A percentile compares a stretch with the other conserved stretches of the same genome.
These are phyloP conservation scores for Drosophila pruinosa DNA, from an alignment of 1,140 invertebrate species.

Conservation along the genomic window DNA sequence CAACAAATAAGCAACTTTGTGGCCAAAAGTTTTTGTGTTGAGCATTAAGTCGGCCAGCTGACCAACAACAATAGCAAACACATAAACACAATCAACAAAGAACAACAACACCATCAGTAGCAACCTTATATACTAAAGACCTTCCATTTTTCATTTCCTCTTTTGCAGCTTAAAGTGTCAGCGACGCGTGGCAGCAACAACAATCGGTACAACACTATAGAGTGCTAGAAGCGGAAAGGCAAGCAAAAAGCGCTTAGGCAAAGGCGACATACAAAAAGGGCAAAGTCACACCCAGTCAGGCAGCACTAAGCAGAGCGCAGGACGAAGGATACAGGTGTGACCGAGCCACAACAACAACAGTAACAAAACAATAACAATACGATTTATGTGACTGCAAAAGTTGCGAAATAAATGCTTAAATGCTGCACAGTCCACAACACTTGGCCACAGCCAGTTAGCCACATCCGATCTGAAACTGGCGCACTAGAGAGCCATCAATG, in stretches of 20 bases:
- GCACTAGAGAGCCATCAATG: constrained; percentile 31
- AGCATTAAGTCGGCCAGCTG: constrained; percentile 8
- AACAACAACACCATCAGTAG: constrained; percentile 1
- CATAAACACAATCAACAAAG: too few species aligned
- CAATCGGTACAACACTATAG: constrained; percentile 27
- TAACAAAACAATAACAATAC: background rate
- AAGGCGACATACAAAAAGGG: background rate
- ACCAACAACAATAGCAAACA: constrained; percentile 6
- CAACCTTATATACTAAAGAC: constrained; percentile 46
- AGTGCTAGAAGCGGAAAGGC: constrained; percentile 7
- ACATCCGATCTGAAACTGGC: background rate
- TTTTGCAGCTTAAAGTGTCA: constrained; percentile 74
- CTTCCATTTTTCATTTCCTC: constrained; percentile 75
- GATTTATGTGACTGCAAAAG: constrained; percentile 60
- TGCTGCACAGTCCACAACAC: constrained; percentile 14
- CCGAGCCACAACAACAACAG: constrained; percentile 15
- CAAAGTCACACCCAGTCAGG: constrained; percentile 1
- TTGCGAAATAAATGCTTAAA: constrained; percentile 41
- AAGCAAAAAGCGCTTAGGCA: background rate
- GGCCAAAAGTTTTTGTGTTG: constrained; percentile 14
- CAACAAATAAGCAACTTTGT: constrained; percentile 34
- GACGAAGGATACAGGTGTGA: constrained; percentile 19
- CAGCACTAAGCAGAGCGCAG: background rate
- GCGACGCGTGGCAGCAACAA: constrained; percentile 37
- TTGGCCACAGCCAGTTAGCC: constrained; percentile 3